These are phyloP conservation scores for Conops quadrifasciatus DNA, from an alignment of 2,888 invertebrate genomes.

Conservation along the genomic window DNA sequence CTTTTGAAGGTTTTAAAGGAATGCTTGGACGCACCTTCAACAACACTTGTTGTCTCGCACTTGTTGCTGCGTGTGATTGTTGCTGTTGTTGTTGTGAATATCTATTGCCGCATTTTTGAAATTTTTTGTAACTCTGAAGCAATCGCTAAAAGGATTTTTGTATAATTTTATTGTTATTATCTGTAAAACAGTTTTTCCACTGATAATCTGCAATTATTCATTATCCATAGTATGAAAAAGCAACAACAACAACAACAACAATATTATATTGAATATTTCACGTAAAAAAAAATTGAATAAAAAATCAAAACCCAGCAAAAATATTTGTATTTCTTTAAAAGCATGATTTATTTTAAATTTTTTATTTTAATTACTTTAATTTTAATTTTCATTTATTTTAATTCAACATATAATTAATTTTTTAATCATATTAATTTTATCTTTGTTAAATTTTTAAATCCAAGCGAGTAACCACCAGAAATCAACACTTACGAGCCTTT, in stretches of 20 bases:
- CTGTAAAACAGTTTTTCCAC: too few species aligned
- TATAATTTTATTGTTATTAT: too few species aligned
- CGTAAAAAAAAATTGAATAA: too few species aligned
- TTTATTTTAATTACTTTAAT: background rate
- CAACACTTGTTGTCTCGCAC: background rate
- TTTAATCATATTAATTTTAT: background rate
- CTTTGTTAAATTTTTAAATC: background rate
- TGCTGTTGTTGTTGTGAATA: background rate
- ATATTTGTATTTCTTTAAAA: background rate
- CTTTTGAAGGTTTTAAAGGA: too few species aligned
- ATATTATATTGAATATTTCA: too few species aligned
- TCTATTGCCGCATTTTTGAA: too few species aligned
- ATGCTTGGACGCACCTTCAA: background rate
- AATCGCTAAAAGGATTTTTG: too few species aligned
- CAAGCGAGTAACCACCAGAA: background rate
- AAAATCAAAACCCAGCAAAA: too few species aligned
- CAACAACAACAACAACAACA: background rate
- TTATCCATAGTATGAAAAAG: background rate
- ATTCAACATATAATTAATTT: background rate
- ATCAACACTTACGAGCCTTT: too few species aligned
- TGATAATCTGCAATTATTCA: too few species aligned
- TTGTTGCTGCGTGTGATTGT: background rate
- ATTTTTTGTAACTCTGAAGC: background rate
- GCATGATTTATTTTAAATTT: background rate
- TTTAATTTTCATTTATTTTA: background rate